Percentiles rank a stretch among this genome's conserved stretches.
phyloP scores from a whole-genome alignment of 1,140 invertebrate species.

The Chironomus tepperi region DNA sequence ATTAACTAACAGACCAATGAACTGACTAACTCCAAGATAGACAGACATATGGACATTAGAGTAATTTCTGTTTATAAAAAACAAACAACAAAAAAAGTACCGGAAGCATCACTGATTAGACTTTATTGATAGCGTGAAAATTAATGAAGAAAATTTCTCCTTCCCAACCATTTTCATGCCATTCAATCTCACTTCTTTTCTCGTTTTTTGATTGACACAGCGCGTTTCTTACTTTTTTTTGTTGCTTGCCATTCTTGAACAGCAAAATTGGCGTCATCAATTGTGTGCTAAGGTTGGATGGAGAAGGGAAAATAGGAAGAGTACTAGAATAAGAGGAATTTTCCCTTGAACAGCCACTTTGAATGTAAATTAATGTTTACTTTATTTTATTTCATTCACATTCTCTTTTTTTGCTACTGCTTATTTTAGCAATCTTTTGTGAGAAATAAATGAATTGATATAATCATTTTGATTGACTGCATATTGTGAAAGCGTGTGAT shows the following conservation, averaged over 20 bases:
- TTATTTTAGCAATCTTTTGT: neutral
- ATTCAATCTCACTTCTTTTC: neutral
- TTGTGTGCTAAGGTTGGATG: neutral
- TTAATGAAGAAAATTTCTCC: slow-evolving; percentile 4
- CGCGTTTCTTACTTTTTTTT: neutral
- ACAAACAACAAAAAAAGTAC: neutral
- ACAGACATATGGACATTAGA: no score
- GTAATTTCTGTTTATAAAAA: no score
- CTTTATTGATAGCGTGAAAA: slow-evolving; percentile 13
- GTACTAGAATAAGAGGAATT: neutral
- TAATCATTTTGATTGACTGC: no score
- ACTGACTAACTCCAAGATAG: neutral
- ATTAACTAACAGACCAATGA: no score
- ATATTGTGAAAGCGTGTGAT: no score
- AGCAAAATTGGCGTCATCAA: slow-evolving; percentile 4
- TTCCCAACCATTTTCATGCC: neutral
- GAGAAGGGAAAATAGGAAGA: neutral
- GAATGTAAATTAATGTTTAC: slow-evolving; percentile 14
- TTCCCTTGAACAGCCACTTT: neutral
- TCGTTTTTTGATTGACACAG: neutral
- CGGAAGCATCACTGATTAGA: neutral
- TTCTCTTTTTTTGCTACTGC: neutral
- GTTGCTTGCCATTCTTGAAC: no score
- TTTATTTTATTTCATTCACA: neutral
- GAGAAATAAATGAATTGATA: no score